A percentile compares a stretch with the other conserved stretches of the same genome.
phyloP scores from a whole-genome alignment of 2,888 invertebrate genomes.

The Stenichneumon culpator region DNA sequence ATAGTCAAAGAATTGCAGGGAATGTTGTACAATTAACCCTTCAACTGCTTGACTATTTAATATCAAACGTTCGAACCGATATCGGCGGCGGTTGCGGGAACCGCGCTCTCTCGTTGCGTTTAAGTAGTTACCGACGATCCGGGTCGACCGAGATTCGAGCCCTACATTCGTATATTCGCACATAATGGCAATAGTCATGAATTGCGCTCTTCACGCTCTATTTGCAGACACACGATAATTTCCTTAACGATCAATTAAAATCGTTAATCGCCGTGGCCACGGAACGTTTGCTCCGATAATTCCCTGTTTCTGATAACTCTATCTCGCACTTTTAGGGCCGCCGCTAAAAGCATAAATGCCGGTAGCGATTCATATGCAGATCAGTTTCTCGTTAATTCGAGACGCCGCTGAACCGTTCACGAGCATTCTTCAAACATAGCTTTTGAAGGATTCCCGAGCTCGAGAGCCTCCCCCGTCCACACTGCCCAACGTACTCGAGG shows the following conservation, averaged over 20 bases:
- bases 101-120: too few species aligned
- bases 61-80: too few species aligned
- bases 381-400: background rate
- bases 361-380: too few species aligned
- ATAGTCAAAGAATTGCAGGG: too few species aligned
- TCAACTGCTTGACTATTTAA: too few species aligned
- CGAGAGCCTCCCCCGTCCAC: background rate
- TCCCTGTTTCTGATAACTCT: background rate
- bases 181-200: background rate
- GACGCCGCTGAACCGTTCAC: background rate
- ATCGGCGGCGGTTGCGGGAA: too few species aligned
- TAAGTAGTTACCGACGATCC: too few species aligned
- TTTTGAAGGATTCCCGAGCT: background rate
- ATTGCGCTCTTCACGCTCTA: background rate
- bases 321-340: background rate
- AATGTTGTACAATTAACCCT: too few species aligned
- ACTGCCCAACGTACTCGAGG: background rate
- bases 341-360: background rate
- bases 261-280: background rate
- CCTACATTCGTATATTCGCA: too few species aligned
- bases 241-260: slow-evolving; percentile 11
- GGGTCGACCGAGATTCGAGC: too few species aligned
- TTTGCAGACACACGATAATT: background rate
- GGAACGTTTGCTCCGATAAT: background rate
- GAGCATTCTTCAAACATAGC: background rate